Percentiles rank a stretch among this genome's conserved stretches.
These are phyloP conservation scores for Caenorhabditis sp. DNA, from an alignment of 2,888 invertebrate species.

Conservation along the genomic window DNA sequence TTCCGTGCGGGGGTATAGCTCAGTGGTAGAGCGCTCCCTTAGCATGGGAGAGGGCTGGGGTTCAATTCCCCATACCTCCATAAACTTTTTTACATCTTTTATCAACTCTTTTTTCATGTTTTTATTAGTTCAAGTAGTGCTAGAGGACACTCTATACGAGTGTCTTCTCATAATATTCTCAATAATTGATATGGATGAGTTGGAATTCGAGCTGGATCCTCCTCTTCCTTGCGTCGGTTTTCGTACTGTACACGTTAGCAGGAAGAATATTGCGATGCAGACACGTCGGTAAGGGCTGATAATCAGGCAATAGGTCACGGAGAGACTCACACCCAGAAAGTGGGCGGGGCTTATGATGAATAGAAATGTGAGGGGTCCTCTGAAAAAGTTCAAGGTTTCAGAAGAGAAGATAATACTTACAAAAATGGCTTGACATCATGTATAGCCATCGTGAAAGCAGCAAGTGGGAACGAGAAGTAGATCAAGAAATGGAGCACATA, in stretches of 20 bases:
- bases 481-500: slow-evolving; percentile 55
- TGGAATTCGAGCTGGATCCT: slow-evolving; percentile 3
- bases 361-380: slow-evolving; percentile 32
- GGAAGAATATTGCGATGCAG: slow-evolving; percentile 12
- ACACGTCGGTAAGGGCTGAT: slow-evolving; percentile 60
- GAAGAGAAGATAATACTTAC: slow-evolving; percentile 28
- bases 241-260: slow-evolving; percentile 27
- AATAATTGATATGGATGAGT: slow-evolving; percentile 26
- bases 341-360: slow-evolving; percentile 57
- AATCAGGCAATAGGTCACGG: slow-evolving; percentile 55
- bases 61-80: slow-evolving; percentile 45
- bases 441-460: slow-evolving; percentile 35
- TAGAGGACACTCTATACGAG: slow-evolving; percentile 26
- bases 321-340: slow-evolving; percentile 48
- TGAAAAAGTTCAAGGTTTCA: slow-evolving; percentile 20
- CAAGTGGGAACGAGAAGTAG: slow-evolving; percentile 50
- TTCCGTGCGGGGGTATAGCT: slow-evolving; percentile 74
- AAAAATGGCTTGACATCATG: slow-evolving; percentile 42
- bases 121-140: neutral
- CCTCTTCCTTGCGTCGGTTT: neutral
- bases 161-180: slow-evolving; percentile 35
- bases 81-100: slow-evolving; percentile 16
- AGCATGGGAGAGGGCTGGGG: slow-evolving; percentile 67
- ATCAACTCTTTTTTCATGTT: neutral
- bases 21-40: slow-evolving; percentile 81